Percentiles rank a stretch among this genome's conserved stretches.
phyloP scores from a whole-genome alignment of 2,113 vertebrate species.

The Otis tarda region DNA sequence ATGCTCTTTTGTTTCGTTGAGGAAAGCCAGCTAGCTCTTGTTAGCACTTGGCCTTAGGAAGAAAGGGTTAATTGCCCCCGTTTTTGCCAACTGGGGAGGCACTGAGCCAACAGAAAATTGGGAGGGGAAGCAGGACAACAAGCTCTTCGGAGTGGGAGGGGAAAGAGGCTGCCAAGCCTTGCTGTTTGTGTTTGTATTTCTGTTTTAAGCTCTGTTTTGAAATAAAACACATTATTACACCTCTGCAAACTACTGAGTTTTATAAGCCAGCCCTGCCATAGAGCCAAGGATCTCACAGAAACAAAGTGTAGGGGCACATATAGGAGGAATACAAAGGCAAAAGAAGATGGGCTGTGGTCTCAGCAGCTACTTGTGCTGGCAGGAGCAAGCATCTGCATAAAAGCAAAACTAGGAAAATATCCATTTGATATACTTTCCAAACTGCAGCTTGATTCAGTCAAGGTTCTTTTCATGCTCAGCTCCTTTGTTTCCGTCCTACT shows the following conservation, averaged over 20 bases:
- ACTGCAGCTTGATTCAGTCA: neutral
- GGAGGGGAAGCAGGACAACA: neutral
- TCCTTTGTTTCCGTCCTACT: neutral
- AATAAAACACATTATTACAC: slow-evolving; percentile 5
- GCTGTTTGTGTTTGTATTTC: neutral
- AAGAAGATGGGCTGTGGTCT: neutral
- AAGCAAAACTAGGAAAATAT: neutral
- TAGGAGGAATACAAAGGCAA: neutral
- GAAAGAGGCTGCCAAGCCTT: neutral
- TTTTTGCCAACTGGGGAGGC: neutral
- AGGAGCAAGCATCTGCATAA: neutral
- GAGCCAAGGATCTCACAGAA: neutral
- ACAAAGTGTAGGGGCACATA: neutral
- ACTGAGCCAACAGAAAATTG: neutral
- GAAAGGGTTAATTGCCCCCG: neutral
- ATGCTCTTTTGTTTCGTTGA: neutral
- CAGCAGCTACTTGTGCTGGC: slow-evolving; percentile 12
- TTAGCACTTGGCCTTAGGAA: neutral
- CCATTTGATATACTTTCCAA: neutral
- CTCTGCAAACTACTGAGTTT: neutral
- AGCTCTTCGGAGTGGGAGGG: neutral
- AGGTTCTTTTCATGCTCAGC: neutral
- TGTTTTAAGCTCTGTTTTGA: slow-evolving; percentile 23
- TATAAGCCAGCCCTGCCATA: neutral
- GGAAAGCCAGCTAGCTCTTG: neutral